These are phyloP conservation scores for Patagioenas fasciata DNA, from an alignment of 2,113 vertebrate genomes.

Conservation along the genomic window DNA sequence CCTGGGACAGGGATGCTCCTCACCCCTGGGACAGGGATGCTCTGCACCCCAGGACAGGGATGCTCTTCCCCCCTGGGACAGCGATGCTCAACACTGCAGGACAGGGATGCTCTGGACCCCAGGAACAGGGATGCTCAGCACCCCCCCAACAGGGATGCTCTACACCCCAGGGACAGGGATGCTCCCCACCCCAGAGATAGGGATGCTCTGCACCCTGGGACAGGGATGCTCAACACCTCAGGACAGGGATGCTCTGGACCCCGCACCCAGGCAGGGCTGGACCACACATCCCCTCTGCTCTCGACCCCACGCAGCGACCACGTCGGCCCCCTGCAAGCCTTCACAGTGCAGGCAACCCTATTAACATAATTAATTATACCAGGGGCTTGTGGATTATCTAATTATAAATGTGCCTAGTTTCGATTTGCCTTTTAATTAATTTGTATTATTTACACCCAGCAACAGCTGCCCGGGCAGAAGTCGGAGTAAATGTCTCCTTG, in stretches of 20 bases:
- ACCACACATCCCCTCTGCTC: neutral
- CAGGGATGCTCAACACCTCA: neutral
- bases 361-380: constrained; percentile 49
- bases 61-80: neutral
- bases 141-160: neutral
- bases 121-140: neutral
- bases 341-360: neutral
- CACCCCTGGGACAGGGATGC: neutral
- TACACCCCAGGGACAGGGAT: neutral
- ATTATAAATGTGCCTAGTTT: constrained; percentile 31
- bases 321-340: fast-evolving
- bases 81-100: neutral
- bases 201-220: neutral
- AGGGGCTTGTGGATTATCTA: constrained; percentile 18
- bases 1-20: too few species aligned
- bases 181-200: neutral
- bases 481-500: neutral
- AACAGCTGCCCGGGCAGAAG: neutral
- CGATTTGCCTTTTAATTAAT: constrained; percentile 66
- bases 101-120: neutral
- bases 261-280: neutral
- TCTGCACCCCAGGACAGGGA: neutral
- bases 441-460: constrained; percentile 8
- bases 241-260: neutral
- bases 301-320: fast-evolving